Evolutionary conservation across 2,113 vertebrate genomes (phyloP).

Genomic region (Regulus satrapa): DNA sequence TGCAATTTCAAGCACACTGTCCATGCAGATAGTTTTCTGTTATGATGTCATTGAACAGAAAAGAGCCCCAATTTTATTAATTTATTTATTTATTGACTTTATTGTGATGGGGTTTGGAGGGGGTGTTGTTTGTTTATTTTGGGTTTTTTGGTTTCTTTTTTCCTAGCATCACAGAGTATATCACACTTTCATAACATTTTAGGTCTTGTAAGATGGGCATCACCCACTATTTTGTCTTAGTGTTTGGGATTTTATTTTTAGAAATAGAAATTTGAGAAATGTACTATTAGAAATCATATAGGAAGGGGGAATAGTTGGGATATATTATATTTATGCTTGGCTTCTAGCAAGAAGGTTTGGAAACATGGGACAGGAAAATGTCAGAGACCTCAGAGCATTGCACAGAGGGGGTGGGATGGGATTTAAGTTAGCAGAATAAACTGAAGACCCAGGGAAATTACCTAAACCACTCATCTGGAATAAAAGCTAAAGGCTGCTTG

Average conservation of each 20-base stretch:
- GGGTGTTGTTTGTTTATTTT: accelerated
- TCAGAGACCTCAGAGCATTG: neutral
- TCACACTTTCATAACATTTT: neutral
- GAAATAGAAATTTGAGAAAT: neutral
- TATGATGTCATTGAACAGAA: neutral
- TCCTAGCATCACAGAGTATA: neutral
- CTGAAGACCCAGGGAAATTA: neutral
- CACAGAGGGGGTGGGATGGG: neutral
- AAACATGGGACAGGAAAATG: neutral
- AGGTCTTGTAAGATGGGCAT: accelerated
- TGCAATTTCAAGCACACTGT: neutral
- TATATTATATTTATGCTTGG: neutral
- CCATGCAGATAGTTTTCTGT: neutral
- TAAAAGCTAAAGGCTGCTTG: neutral
- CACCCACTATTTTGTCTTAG: neutral
- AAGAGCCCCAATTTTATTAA: neutral
- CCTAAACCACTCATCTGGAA: neutral
- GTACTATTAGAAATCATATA: neutral
- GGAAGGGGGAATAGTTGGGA: neutral
- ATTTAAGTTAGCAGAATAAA: neutral
- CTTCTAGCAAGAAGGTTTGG: neutral
- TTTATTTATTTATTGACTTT: neutral
- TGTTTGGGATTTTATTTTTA: neutral
- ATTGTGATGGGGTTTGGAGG: neutral
- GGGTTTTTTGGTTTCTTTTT: neutral